These are phyloP conservation scores for Protophormia terraenovae DNA, from an alignment of 2,888 invertebrate genomes.

Conservation along the genomic window DNA sequence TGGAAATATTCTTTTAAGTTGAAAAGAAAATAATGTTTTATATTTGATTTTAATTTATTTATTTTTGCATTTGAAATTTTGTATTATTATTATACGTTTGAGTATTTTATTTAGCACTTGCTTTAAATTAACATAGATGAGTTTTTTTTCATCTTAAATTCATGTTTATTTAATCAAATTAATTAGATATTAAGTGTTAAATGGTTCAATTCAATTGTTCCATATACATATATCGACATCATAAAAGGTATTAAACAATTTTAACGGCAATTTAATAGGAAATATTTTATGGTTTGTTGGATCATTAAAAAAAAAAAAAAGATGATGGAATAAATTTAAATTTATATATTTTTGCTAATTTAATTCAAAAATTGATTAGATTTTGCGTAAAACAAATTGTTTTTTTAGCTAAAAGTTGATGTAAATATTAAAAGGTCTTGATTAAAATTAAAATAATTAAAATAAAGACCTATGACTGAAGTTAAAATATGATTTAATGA, in stretches of 20 bases:
- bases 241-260: background rate
- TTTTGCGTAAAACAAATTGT: no score
- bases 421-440: no score
- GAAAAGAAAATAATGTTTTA: background rate
- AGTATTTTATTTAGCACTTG: constrained; percentile 40
- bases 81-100: background rate
- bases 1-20: background rate
- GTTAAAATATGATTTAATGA: no score
- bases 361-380: background rate
- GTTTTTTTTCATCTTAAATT: background rate
- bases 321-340: background rate
- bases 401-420: no score
- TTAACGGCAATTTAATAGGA: background rate
- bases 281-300: no score
- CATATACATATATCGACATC: no score
- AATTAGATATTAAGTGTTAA: constrained; percentile 54
- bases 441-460: no score
- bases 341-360: background rate
- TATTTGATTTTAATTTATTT: constrained; percentile 2
- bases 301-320: no score
- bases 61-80: background rate
- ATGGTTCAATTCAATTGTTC: constrained; percentile 5
- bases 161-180: constrained; percentile 25
- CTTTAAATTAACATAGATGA: constrained; percentile 44
- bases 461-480: no score